A percentile compares a stretch with the other conserved stretches of the same genome.
Conservation (phyloP, 2,797 vertebrate genomes). For the Schizopygopsis malacanthus region DNA sequence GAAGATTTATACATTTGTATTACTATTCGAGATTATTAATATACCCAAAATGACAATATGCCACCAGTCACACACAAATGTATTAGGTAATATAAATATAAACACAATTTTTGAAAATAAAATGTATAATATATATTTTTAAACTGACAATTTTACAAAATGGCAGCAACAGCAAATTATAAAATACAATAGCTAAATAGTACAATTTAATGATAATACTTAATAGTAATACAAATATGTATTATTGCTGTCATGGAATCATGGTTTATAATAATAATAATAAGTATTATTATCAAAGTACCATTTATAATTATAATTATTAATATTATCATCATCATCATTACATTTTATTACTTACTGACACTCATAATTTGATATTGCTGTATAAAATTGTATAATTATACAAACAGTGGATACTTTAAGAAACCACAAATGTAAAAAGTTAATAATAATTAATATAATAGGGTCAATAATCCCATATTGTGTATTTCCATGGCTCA, state of each 20-base stretch:
- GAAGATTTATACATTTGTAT: not conserved
- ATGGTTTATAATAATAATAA: not conserved
- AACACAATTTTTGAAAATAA: not conserved
- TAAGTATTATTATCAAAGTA: not conserved
- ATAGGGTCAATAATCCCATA: not conserved
- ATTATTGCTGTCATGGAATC: not conserved
- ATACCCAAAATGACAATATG: not conserved
- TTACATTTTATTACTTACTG: not conserved
- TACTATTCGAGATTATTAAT: not conserved
- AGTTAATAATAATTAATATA: too few relatives aligned
- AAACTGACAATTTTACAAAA: not conserved
- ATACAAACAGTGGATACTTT: not conserved
- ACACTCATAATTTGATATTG: not conserved
- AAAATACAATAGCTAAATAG: not conserved
- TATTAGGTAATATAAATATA: not conserved
- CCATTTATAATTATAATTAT: not conserved
- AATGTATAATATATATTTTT: not conserved
- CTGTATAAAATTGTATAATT: not conserved
- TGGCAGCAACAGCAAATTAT: not conserved
- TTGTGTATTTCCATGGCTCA: slow-evolving; percentile 34
- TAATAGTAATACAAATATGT: not conserved
- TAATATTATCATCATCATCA: not conserved
- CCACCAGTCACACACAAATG: not conserved
- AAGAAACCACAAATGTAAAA: not conserved
- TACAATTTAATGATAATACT: not conserved